Evolutionary conservation across 2,113 vertebrate species (phyloP).

Genomic region (Entelurus aequoreus): DNA sequence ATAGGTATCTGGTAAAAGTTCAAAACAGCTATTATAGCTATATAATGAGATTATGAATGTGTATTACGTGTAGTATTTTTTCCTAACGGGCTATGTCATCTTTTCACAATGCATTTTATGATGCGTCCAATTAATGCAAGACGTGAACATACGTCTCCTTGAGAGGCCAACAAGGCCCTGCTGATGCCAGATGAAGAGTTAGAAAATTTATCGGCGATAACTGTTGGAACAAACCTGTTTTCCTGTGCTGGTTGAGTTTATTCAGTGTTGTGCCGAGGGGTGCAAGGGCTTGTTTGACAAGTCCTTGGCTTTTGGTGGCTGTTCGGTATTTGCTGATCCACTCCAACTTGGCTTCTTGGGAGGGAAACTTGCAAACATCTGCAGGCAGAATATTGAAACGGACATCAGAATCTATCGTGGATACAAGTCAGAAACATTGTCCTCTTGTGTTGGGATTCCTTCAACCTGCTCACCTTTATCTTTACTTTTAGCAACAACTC

Average conservation of each 20-base stretch:
- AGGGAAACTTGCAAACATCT: slow-evolving; percentile 69
- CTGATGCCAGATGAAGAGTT: too few species aligned
- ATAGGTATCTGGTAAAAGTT: too few species aligned
- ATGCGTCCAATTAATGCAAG: too few species aligned
- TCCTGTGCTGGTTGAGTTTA: slow-evolving; percentile 45
- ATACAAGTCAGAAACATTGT: too few species aligned
- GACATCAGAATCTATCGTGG: not conserved
- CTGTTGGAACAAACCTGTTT: slow-evolving; percentile 36
- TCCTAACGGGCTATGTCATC: too few species aligned
- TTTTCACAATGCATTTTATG: too few species aligned
- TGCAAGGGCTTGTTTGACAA: slow-evolving; percentile 26
- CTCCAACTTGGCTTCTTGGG: slow-evolving; percentile 58
- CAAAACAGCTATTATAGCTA: too few species aligned
- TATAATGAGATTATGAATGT: too few species aligned
- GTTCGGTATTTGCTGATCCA: slow-evolving; percentile 73
- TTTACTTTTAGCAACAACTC: slow-evolving; percentile 26
- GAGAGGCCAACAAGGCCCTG: not conserved
- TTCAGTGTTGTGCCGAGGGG: slow-evolving; percentile 20
- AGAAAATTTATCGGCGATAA: not conserved
- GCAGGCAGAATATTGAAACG: slow-evolving; percentile 3
- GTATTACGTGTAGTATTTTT: too few species aligned
- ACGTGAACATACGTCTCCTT: too few species aligned
- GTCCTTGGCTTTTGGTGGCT: slow-evolving; percentile 24
- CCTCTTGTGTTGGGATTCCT: too few species aligned
- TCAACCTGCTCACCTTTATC: slow-evolving; percentile 45